These are phyloP conservation scores for Synanthedon tipuliformis DNA, from an alignment of 2,888 invertebrate genomes.

Conservation along the genomic window DNA sequence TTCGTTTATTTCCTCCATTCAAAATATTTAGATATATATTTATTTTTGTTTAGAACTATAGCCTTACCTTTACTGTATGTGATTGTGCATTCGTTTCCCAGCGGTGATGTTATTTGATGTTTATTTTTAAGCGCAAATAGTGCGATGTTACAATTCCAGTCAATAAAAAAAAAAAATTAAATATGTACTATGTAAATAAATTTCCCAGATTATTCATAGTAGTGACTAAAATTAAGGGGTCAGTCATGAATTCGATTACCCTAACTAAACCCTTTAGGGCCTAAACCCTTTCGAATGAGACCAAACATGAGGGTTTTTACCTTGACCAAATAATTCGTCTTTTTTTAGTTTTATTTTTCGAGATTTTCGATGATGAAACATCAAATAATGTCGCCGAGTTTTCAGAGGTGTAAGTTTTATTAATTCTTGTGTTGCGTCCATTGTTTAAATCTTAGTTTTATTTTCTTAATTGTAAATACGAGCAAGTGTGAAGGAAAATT, in stretches of 20 bases:
- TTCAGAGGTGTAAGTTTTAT: slow-evolving; percentile 31
- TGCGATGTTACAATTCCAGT: too few relatives aligned
- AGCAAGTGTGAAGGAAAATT: slow-evolving; percentile 63
- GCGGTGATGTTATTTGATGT: not conserved
- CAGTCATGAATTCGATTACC: too few relatives aligned
- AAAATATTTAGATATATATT: slow-evolving; percentile 1
- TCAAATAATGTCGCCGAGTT: slow-evolving; percentile 21
- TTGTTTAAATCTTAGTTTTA: slow-evolving; percentile 31
- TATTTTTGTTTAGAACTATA: slow-evolving; percentile 26
- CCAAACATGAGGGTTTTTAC: too few relatives aligned
- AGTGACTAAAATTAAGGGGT: too few relatives aligned
- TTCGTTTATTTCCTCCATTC: slow-evolving; percentile 30
- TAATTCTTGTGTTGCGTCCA: slow-evolving; percentile 49
- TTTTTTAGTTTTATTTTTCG: too few relatives aligned
- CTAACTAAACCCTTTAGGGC: too few relatives aligned
- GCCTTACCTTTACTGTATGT: slow-evolving; percentile 30
- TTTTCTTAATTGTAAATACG: slow-evolving; percentile 54
- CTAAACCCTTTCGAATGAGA: too few relatives aligned
- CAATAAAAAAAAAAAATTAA: too few relatives aligned
- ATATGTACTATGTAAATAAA: too few relatives aligned
- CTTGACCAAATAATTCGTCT: too few relatives aligned
- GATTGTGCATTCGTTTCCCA: slow-evolving; percentile 53
- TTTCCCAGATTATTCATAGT: too few relatives aligned
- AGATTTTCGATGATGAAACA: too few relatives aligned
- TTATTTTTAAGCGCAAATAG: not conserved